Percentiles rank a stretch among this genome's conserved stretches.
phyloP scores from a whole-genome alignment of 2,888 invertebrate genomes.

The Dolichomitus sp. region DNA sequence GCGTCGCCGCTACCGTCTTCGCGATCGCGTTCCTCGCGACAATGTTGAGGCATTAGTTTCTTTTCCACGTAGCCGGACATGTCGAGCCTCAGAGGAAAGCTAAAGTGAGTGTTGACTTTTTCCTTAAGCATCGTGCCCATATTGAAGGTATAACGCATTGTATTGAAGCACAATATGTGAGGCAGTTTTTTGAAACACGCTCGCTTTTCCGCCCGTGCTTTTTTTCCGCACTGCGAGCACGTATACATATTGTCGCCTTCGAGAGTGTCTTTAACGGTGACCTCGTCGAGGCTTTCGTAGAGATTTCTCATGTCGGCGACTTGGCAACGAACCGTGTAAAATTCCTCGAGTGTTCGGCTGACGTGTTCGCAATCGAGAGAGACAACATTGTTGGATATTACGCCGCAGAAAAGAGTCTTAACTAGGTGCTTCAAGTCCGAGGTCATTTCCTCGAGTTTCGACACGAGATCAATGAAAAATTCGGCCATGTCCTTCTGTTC shows the following conservation, averaged over 20 bases:
- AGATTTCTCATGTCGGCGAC: conserved; percentile 98
- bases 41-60: conserved; percentile 96
- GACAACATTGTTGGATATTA: conserved; percentile 97
- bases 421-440: conserved; percentile 95
- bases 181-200: conserved; percentile 98
- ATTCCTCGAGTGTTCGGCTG: conserved; percentile 97
- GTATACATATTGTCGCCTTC: conserved; percentile 99
- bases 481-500: conserved; percentile 99
- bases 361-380: conserved; percentile 98
- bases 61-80: conserved; percentile 98
- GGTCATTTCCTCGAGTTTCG: conserved; percentile 98
- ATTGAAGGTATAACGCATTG: conserved; percentile 98
- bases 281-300: conserved; percentile 97
- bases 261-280: conserved; percentile 98
- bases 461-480: conserved; percentile 98
- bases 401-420: conserved; percentile 97
- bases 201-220: conserved; percentile 98
- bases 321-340: conserved; percentile 98
- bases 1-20: conserved; percentile 55
- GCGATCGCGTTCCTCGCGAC: conserved; percentile 88
- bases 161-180: conserved; percentile 97
- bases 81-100: conserved; percentile 96
- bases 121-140: conserved; percentile 99
- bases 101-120: conserved; percentile 98
- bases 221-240: conserved; percentile 97